Conservation (phyloP, 2,888 invertebrate genomes). For the Mongoloraphidia duomilia region DNA sequence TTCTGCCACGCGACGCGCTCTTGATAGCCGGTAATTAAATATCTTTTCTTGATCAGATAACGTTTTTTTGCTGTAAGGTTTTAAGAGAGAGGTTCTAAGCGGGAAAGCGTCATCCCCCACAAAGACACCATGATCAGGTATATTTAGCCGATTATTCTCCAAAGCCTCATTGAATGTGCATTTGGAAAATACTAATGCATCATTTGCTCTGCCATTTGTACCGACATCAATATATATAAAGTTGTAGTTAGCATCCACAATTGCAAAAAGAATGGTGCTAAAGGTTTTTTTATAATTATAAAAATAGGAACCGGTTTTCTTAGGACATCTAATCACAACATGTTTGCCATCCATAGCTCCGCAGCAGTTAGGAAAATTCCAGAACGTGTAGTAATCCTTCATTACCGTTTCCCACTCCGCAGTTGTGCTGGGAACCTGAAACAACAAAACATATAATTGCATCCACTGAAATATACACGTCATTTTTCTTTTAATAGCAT, state of each 20-base stretch:
- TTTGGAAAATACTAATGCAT: conserved; percentile 13
- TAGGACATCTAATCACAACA: conserved; percentile 12
- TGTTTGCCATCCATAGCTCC: conserved; percentile 15
- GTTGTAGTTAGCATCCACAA: conserved; percentile 12
- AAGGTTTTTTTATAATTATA: conserved; percentile 13
- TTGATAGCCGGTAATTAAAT: conserved; percentile 17
- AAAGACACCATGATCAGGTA: conserved; percentile 9
- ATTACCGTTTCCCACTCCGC: conserved; percentile 5
- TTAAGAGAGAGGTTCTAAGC: conserved; percentile 10
- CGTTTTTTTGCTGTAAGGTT: conserved; percentile 11
- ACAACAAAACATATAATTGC: no score
- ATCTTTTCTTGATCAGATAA: conserved; percentile 11
- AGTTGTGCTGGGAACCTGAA: no score
- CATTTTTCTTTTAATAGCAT: no score
- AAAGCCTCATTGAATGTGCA: conserved; percentile 11
- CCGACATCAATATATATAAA: conserved; percentile 12
- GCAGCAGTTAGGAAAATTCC: conserved; percentile 12
- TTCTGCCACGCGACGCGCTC: conserved; percentile 14
- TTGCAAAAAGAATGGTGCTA: conserved; percentile 13
- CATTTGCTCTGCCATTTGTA: conserved; percentile 12
- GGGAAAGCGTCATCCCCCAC: conserved; percentile 16
- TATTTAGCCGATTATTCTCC: conserved; percentile 11
- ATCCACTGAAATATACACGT: no score
- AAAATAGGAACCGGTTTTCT: conserved; percentile 12
- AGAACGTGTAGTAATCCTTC: conserved; percentile 11